Percentiles rank a stretch among this genome's conserved stretches.
Evolutionary conservation across 2,113 vertebrate species (phyloP).

Genomic region (Ahaetulla prasina): DNA sequence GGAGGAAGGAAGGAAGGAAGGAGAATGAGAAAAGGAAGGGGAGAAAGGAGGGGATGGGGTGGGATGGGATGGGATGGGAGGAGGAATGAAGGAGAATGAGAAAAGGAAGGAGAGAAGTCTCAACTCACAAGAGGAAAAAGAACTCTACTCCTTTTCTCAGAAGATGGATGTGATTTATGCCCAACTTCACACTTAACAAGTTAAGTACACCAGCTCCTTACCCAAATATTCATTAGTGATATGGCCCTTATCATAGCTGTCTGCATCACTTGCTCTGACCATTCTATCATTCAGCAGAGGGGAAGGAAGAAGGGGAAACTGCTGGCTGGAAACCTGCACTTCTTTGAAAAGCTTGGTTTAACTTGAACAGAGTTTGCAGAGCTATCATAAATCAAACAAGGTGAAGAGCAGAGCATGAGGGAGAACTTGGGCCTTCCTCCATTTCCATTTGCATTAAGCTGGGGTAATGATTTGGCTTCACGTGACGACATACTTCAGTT

Average conservation of each 20-base stretch:
- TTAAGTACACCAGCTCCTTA: slow-evolving; percentile 51
- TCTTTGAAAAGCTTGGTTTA: slow-evolving; percentile 65
- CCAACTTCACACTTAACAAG: slow-evolving; percentile 50
- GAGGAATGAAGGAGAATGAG: too few species aligned
- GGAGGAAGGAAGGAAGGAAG: too few species aligned
- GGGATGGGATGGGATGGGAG: too few species aligned
- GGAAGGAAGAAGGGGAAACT: slow-evolving; percentile 36
- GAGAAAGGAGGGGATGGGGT: too few species aligned
- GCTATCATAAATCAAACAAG: slow-evolving; percentile 61
- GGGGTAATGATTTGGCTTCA: slow-evolving; percentile 27
- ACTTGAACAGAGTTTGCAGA: slow-evolving; percentile 64
- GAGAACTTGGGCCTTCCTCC: background rate
- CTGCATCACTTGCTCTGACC: slow-evolving; percentile 47
- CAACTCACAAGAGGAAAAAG: slow-evolving; percentile 35
- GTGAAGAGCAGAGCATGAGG: slow-evolving; percentile 29
- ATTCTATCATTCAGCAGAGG: slow-evolving; percentile 47
- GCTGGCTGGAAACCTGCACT: slow-evolving; percentile 56
- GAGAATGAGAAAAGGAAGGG: too few species aligned
- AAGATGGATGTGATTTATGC: slow-evolving; percentile 55
- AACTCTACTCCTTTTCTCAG: slow-evolving; percentile 25
- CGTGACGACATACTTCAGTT: background rate
- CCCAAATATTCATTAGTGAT: slow-evolving; percentile 45
- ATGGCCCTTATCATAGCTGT: slow-evolving; percentile 31
- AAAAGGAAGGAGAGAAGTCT: slow-evolving; percentile 1
- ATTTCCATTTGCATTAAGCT: slow-evolving; percentile 15